phyloP scores from a whole-genome alignment of 2,797 vertebrate species.

The Margarornis squamiger region DNA sequence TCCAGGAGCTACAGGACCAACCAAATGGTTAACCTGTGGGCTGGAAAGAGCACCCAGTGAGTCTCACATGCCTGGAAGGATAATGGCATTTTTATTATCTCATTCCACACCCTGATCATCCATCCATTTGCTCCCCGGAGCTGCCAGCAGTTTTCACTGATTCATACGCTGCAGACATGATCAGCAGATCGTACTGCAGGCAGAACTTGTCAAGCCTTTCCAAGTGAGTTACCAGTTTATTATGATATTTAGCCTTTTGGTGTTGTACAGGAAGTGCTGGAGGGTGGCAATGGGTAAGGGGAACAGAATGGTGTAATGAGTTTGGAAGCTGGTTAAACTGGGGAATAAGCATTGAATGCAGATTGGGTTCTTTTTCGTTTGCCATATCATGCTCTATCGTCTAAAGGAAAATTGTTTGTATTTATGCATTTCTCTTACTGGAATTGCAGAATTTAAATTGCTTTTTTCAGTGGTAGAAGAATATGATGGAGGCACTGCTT shows the following conservation, averaged over 20 bases:
- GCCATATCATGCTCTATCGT: neutral
- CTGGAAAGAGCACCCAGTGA: conserved; percentile 70
- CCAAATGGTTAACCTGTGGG: conserved; percentile 74
- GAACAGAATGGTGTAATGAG: neutral
- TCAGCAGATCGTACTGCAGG: conserved; percentile 75
- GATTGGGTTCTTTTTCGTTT: neutral
- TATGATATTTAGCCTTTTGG: neutral
- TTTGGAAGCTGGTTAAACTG: neutral
- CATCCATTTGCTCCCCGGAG: conserved; percentile 52
- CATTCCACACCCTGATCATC: conserved; percentile 67
- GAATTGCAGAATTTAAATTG: neutral
- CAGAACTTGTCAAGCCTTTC: conserved; percentile 77
- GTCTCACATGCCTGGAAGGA: conserved; percentile 58
- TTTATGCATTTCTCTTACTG: neutral
- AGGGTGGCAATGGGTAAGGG: neutral
- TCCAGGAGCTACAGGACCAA: conserved; percentile 34
- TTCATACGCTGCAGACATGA: conserved; percentile 73
- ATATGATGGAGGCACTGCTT: neutral
- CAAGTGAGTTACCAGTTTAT: conserved; percentile 76
- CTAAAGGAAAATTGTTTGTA: neutral
- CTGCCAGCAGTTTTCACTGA: conserved; percentile 46
- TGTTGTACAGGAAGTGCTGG: neutral
- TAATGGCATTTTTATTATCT: conserved; percentile 69
- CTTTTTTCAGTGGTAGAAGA: neutral
- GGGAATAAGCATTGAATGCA: neutral